A percentile compares a stretch with the other conserved stretches of the same genome.
These are phyloP conservation scores for Dendroctonus valens DNA, from an alignment of 1,140 invertebrate genomes.

Conservation along the genomic window DNA sequence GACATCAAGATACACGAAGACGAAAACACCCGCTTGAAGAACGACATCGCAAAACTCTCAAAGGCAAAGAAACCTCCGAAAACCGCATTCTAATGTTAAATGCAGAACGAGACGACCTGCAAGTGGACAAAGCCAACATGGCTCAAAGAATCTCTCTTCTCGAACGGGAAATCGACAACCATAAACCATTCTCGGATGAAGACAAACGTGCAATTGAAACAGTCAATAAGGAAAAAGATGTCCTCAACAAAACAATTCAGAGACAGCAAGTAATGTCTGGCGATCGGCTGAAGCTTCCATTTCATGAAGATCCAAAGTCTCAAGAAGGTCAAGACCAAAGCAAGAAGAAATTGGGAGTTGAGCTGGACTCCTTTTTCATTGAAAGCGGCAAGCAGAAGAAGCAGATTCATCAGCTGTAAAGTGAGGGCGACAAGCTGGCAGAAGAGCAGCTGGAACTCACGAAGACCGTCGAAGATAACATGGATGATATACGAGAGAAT, in stretches of 20 bases:
- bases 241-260: constrained; percentile 55
- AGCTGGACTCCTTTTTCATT: constrained; percentile 57
- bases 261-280: constrained; percentile 50
- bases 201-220: constrained; percentile 54
- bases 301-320: too few relatives aligned
- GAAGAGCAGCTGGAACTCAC: constrained; percentile 47
- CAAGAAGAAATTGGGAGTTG: constrained; percentile 57
- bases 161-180: constrained; percentile 54
- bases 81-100: constrained; percentile 44
- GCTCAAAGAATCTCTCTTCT: constrained; percentile 52
- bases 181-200: constrained; percentile 52
- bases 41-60: constrained; percentile 40
- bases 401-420: constrained; percentile 57
- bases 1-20: constrained; percentile 41
- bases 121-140: constrained; percentile 51
- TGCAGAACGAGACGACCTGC: constrained; percentile 47
- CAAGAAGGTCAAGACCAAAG: constrained; percentile 49
- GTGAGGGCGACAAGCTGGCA: constrained; percentile 57
- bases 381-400: constrained; percentile 55
- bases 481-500: constrained; percentile 52
- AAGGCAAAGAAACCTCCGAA: constrained; percentile 41
- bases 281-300: constrained; percentile 44
- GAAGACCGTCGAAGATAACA: constrained; percentile 50
- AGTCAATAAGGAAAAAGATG: constrained; percentile 58
- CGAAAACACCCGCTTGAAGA: constrained; percentile 37